Percentiles rank a stretch among this genome's conserved stretches.
Evolutionary conservation across 2,797 vertebrate species (phyloP).

Genomic region (Lepilemur ruficaudatus): DNA sequence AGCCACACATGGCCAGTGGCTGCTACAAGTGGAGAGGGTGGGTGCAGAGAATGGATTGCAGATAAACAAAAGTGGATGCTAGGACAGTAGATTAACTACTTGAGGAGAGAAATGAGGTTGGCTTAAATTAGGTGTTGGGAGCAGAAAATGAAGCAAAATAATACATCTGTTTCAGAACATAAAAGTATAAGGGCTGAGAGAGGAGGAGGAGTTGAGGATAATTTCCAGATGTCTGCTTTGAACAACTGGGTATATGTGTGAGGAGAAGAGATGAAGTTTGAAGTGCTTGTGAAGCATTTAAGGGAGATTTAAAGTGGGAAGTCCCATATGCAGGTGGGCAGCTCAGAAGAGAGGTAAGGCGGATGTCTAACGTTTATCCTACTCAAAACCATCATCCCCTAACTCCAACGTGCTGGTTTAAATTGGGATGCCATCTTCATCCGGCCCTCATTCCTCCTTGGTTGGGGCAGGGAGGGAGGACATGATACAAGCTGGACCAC

Average conservation of each 20-base stretch:
- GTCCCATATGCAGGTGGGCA: neutral
- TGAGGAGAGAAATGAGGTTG: neutral
- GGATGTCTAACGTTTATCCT: neutral
- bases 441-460: neutral
- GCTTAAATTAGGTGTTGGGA: neutral
- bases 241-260: neutral
- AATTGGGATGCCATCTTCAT: neutral
- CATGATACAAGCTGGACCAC: rapidly evolving
- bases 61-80: neutral
- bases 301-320: neutral
- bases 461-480: no score
- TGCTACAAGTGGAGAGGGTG: neutral
- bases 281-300: neutral
- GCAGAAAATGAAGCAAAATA: conserved; percentile 1
- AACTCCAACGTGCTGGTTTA: neutral
- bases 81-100: neutral
- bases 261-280: neutral
- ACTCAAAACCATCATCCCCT: neutral
- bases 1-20: neutral
- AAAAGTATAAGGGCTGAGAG: neutral
- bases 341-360: neutral
- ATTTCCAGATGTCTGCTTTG: neutral
- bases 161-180: neutral
- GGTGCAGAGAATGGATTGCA: neutral
- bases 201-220: neutral